Base-by-base conservation (phyloP, 2,797 vertebrate species). In the Leucoraja ocellata region DNA sequence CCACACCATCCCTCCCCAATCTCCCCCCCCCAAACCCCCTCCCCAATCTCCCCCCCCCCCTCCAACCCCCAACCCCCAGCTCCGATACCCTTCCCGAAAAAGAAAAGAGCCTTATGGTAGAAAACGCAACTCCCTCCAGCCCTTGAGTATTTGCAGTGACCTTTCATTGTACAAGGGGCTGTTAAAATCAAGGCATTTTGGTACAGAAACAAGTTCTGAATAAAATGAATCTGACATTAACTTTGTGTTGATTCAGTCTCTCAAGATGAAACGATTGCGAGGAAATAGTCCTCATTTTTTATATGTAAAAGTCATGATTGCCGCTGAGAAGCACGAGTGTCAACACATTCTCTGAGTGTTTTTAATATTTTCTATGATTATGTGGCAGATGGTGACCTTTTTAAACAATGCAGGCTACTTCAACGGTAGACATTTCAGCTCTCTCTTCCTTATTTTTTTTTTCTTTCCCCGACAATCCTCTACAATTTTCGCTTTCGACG, bases 401-500 rank as follows among this genome's bases (percentile, higher is more conserved):
- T 76, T 92, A 74, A 92, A 92, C 90, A 92, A 76, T 92, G 46
- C 39, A 92, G 46, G 39, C 76, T 92, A 54, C 68, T 25, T 76
- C 71, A 46, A 39, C 46, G 28, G 23, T 58, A 92, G 71, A 84
- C 92, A 88, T 36, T 93, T 94, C 68, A 39, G 13, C 93, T 94
- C 4, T 78, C 93, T 77, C 93, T 32, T 36, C 92, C 63, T 58
- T 88, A 84, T 94, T 94, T 96, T 94, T 94, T 93, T 54, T 54
- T 54, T 54, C 46, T 54, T 54, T 54, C 46, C 71, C 93, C 95
- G 3, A 3, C 94, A 94, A 96, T 95, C 94, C 95, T 93, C 94
- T 28, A 94, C 94, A 93, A 93, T 95, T 95, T 95, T 96, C 95
- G 95, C 94, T 95, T 95, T 94, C 93, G 94, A 95, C 95, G 96